Evolutionary conservation across 2,113 vertebrate species (phyloP).

Genomic region (Indicator indicator): DNA sequence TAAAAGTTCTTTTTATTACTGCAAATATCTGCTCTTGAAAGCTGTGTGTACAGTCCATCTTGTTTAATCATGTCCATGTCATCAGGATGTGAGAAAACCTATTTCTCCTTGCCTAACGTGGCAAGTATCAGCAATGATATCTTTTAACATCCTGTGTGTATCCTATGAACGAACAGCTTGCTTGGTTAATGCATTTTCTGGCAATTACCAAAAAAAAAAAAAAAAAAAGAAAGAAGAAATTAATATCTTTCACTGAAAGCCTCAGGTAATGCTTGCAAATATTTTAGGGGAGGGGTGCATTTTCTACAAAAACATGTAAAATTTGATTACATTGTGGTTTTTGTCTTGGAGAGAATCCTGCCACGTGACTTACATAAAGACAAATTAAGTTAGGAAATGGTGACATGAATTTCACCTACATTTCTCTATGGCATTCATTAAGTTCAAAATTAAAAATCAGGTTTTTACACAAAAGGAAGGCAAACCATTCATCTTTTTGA

Average conservation of each 20-base stretch:
- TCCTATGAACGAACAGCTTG: neutral
- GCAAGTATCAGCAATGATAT: neutral
- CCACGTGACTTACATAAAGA: neutral
- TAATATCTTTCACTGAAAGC: neutral
- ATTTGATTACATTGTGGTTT: neutral
- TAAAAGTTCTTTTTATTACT: neutral
- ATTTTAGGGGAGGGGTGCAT: neutral
- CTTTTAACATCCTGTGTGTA: neutral
- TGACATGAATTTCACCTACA: neutral
- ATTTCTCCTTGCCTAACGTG: neutral
- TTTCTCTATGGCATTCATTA: neutral
- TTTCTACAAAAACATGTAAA: neutral
- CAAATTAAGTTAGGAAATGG: neutral
- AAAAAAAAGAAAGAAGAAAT: neutral
- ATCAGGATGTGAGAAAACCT: slow-evolving; percentile 5
- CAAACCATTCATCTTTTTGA: slow-evolving; percentile 15
- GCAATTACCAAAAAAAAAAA: neutral
- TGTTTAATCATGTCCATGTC: neutral
- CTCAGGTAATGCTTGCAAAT: neutral
- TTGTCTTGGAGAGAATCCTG: neutral
- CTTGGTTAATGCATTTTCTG: neutral
- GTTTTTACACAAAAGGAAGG: neutral
- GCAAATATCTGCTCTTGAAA: neutral
- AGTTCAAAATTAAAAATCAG: neutral
- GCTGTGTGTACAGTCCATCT: neutral